Percentiles rank a stretch among this genome's conserved stretches.
Evolutionary conservation across 2,797 vertebrate species (phyloP).

Genomic region (Vireo griseus): DNA sequence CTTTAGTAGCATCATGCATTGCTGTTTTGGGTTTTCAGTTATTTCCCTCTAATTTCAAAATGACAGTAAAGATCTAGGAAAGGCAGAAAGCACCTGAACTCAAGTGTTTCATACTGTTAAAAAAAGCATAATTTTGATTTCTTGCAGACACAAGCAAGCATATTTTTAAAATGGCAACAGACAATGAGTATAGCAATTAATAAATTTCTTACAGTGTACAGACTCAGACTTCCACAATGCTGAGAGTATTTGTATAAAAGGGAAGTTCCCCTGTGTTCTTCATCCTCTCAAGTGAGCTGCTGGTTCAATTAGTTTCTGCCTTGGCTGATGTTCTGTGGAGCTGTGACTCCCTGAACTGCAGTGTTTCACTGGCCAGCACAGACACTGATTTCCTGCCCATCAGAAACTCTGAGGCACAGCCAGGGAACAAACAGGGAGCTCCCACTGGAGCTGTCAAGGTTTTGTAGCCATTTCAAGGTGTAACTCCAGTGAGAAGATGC

Average conservation of each 20-base stretch:
- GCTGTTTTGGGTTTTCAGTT: neutral
- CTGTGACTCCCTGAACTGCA: neutral
- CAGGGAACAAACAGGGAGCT: neutral
- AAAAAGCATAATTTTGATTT: neutral
- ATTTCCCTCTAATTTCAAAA: neutral
- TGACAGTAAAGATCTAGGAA: fast-evolving
- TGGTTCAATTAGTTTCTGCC: neutral
- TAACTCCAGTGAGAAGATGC: neutral
- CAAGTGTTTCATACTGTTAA: neutral
- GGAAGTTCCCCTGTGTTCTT: neutral
- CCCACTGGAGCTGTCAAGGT: neutral
- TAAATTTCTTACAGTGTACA: neutral
- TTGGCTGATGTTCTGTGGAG: neutral
- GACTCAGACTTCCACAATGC: neutral
- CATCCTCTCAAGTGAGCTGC: neutral
- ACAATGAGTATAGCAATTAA: neutral
- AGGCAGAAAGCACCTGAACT: neutral
- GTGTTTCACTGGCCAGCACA: neutral
- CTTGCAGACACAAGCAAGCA: neutral
- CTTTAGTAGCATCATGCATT: neutral
- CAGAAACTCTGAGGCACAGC: neutral
- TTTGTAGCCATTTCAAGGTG: neutral
- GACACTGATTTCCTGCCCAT: neutral
- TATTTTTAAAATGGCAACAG: fast-evolving
- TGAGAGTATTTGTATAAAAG: neutral